Evolutionary conservation across 2,888 invertebrate species (phyloP), one percentile per base, ranked within the genome.

Genomic region (Encarsia formosa): DNA sequence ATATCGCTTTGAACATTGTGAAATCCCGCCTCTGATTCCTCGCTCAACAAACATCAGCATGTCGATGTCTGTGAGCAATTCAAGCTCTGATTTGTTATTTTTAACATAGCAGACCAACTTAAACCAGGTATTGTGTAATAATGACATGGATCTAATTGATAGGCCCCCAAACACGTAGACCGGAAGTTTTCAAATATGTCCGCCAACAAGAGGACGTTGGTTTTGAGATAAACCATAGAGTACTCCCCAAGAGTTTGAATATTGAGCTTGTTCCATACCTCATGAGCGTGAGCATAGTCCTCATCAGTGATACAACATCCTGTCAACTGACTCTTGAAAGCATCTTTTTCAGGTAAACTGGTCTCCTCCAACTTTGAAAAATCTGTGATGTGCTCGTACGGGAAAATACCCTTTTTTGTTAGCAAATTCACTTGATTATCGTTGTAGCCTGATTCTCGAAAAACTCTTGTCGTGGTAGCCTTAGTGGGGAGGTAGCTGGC

Each of bases 101-200:
- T 56, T 6, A 59, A 39, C 60, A 57, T 59, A 5, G 50, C 56
- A 18, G 52, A 54, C 31, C 31, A 31, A 31, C 6, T 31, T 31
- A 31, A 61, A 8, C 63, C 63, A 5, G 67, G 70, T n/a, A 61
- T 46, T 0, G 66, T 67, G 32, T 56, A 65, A 56, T 37, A 3
- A 39, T 26, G 19, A 20, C 20, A 39, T 18, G 48, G 32, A 34
- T 49, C 41, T 5, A 41, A 11, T 11, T 26, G 23, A 20, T 49
- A 41, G 2, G 41, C 34, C 2, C 5, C 23, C 5, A 15, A 5
- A 35, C 20, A 41, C 11, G n/a, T n/a, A n/a, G n/a, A n/a, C n/a
- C n/a, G n/a, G n/a, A n/a, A n/a, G n/a, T n/a, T n/a, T n/a, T n/a
- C 41, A 18, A 41, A 41, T 35, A 49, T 19, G 13, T 49, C 41